A percentile compares a stretch with the other conserved stretches of the same genome.
These are phyloP conservation scores for Cynoglossus semilaevis DNA, from an alignment of 2,113 vertebrate species.

Conservation along the genomic window DNA sequence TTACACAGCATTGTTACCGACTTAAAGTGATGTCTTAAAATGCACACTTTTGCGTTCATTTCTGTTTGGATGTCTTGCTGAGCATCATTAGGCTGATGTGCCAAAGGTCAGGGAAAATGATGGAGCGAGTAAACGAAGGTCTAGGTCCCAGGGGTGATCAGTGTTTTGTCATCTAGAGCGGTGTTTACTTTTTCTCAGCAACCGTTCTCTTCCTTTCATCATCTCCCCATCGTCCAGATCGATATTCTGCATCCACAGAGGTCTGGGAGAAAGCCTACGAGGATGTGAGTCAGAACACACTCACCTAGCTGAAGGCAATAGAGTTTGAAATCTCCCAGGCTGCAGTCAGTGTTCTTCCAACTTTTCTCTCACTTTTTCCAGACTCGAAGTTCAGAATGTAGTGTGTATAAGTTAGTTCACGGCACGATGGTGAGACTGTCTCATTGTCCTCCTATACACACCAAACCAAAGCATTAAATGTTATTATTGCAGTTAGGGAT, in stretches of 20 bases:
- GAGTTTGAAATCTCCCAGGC: slow-evolving; percentile 58
- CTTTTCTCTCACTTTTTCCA: slow-evolving; percentile 45
- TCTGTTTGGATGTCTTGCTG: neutral
- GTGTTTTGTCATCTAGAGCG: slow-evolving; percentile 91
- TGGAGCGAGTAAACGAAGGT: slow-evolving; percentile 63
- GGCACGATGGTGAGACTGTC: neutral
- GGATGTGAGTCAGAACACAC: slow-evolving; percentile 61
- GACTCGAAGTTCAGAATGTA: slow-evolving; percentile 6
- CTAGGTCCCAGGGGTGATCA: slow-evolving; percentile 81
- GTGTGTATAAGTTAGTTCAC: slow-evolving; percentile 10
- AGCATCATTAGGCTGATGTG: slow-evolving; percentile 42
- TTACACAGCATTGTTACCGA: slow-evolving; percentile 11
- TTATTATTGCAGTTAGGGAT: no score
- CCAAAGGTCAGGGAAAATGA: slow-evolving; percentile 58
- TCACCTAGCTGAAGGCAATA: slow-evolving; percentile 48
- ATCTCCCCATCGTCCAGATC: slow-evolving; percentile 75
- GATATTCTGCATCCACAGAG: slow-evolving; percentile 78
- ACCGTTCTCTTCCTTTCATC: slow-evolving; percentile 66
- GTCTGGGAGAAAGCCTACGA: slow-evolving; percentile 78
- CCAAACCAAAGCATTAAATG: no score
- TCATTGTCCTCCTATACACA: no score
- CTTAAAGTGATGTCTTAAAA: neutral
- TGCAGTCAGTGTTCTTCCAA: slow-evolving; percentile 33
- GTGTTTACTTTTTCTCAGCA: slow-evolving; percentile 81
- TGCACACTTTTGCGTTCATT: neutral